Evolutionary conservation across 2,113 vertebrate species (phyloP).

Genomic region (Piaya cayana): DNA sequence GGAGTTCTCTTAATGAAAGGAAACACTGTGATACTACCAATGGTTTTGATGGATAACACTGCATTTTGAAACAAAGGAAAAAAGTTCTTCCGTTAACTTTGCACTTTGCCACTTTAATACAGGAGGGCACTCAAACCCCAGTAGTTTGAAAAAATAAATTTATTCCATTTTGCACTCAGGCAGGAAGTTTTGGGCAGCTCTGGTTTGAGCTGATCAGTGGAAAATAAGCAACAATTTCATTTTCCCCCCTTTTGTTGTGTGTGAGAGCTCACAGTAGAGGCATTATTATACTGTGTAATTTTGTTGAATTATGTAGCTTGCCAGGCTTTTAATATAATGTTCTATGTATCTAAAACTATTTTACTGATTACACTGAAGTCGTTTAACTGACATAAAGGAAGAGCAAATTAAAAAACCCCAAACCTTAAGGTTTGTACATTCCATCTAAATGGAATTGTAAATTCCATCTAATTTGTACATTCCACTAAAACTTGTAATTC

Average conservation of each 20-base stretch:
- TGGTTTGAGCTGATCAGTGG: neutral
- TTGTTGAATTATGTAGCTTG: neutral
- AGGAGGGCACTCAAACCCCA: conserved; percentile 42
- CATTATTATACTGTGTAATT: neutral
- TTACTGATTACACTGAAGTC: neutral
- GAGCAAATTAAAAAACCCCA: neutral
- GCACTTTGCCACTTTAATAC: conserved; percentile 49
- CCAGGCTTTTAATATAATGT: neutral
- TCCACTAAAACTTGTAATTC: too few relatives aligned
- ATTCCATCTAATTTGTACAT: too few relatives aligned
- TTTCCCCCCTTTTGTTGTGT: too few relatives aligned
- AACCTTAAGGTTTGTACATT: neutral
- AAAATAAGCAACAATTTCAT: neutral
- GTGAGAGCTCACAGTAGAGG: neutral
- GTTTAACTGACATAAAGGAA: neutral
- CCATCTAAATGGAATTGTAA: too few relatives aligned
- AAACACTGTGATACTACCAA: neutral
- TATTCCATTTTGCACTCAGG: rapidly evolving
- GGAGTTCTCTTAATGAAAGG: neutral
- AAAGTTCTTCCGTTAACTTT: neutral
- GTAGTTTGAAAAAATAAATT: neutral
- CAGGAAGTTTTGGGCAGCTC: neutral
- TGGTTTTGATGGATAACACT: rapidly evolving
- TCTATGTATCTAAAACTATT: neutral
- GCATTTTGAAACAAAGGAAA: neutral